These are phyloP conservation scores for Motacilla alba DNA, from an alignment of 2,113 vertebrate genomes.

Conservation along the genomic window DNA sequence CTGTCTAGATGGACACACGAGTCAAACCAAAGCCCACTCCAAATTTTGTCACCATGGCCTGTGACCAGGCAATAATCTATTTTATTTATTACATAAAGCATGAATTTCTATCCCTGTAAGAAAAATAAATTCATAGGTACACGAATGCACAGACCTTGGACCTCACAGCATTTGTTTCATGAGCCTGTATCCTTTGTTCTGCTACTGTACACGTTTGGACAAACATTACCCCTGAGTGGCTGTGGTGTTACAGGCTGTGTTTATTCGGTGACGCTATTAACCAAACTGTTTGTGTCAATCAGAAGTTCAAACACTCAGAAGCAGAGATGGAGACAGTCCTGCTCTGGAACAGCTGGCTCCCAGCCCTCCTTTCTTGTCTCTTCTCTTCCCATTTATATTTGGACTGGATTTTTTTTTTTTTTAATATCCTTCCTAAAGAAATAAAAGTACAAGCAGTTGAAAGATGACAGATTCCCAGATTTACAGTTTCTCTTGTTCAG, in stretches of 20 bases:
- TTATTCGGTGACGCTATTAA: neutral
- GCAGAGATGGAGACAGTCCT: neutral
- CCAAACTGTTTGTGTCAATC: constrained; percentile 20
- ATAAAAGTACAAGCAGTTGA: neutral
- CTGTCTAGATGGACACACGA: neutral
- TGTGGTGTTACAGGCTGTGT: neutral
- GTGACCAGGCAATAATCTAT: neutral
- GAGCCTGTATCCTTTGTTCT: constrained; percentile 23
- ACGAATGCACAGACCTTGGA: neutral
- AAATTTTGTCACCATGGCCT: neutral
- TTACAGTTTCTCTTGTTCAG: neutral
- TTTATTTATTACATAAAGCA: neutral
- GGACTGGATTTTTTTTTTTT: neutral
- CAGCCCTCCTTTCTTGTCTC: neutral
- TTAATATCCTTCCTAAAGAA: neutral
- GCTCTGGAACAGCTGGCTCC: neutral
- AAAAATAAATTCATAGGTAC: neutral
- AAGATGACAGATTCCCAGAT: neutral
- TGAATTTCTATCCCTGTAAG: neutral
- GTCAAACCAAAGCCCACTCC: neutral
- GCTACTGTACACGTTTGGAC: neutral
- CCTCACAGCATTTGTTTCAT: neutral
- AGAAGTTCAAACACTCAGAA: constrained; percentile 14
- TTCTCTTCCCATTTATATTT: neutral
- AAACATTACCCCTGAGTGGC: neutral